phyloP scores from a whole-genome alignment of 2,113 vertebrate species.

The Baryphthengus martii region DNA sequence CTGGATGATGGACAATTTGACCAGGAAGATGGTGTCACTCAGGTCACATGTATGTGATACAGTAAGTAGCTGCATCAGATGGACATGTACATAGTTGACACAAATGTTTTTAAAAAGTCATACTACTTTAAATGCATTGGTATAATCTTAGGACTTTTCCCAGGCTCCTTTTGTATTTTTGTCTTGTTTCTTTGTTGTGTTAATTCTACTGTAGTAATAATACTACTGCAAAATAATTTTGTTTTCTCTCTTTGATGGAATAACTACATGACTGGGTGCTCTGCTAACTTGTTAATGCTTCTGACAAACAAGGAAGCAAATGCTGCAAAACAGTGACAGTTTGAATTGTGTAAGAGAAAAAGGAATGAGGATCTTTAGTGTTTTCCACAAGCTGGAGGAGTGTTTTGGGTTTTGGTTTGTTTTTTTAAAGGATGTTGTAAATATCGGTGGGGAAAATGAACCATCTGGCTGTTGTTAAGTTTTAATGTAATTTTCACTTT shows the following conservation, averaged over 20 bases:
- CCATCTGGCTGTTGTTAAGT: not conserved
- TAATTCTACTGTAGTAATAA: slow-evolving; percentile 43
- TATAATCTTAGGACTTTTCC: not conserved
- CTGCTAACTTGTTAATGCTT: not conserved
- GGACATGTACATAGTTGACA: slow-evolving; percentile 41
- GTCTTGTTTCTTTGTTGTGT: not conserved
- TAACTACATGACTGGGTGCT: not conserved
- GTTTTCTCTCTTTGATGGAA: not conserved
- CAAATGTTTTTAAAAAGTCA: not conserved
- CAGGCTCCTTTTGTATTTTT: not conserved
- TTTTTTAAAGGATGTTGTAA: not conserved
- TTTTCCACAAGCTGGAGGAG: not conserved
- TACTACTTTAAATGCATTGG: not conserved
- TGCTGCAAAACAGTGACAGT: not conserved
- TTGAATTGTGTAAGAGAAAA: not conserved
- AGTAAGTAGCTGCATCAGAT: not conserved
- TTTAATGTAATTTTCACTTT: not conserved
- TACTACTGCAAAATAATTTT: slow-evolving; percentile 21
- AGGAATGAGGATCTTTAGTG: not conserved
- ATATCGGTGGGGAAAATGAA: not conserved
- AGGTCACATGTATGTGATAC: slow-evolving; percentile 93
- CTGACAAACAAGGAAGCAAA: slow-evolving; percentile 25
- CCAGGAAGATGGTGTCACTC: slow-evolving; percentile 91
- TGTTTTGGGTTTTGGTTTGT: not conserved
- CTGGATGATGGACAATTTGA: slow-evolving; percentile 90